phyloP scores from a whole-genome alignment of 2,797 vertebrate species.

The Phalanger gymnotis region DNA sequence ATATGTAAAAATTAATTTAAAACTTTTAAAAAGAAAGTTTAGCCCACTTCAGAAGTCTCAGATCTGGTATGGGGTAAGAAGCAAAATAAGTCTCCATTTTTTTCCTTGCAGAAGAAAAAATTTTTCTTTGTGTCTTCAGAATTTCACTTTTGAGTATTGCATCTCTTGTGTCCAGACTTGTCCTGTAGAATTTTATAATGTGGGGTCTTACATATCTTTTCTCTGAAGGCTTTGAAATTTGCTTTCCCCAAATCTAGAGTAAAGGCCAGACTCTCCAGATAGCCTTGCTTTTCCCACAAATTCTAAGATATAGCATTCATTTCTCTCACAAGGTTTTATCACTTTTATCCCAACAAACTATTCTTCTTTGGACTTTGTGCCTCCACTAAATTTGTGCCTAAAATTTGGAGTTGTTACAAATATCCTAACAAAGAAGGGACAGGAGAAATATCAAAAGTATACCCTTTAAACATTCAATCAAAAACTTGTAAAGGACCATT shows the following conservation, averaged over 20 bases:
- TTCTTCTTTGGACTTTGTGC: background rate
- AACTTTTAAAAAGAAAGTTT: background rate
- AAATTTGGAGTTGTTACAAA: background rate
- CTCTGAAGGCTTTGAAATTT: background rate
- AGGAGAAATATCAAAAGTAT: background rate
- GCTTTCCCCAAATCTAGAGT: background rate
- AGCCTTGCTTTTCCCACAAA: background rate
- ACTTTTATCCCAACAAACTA: background rate
- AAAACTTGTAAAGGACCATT: background rate
- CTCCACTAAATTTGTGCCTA: background rate
- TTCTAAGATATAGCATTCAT: background rate
- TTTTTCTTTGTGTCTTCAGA: background rate
- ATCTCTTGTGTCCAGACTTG: background rate
- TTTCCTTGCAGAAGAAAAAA: background rate
- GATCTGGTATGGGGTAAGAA: background rate
- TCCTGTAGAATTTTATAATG: background rate
- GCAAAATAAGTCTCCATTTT: background rate
- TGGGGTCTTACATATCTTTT: background rate
- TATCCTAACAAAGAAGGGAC: background rate
- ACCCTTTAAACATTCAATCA: background rate
- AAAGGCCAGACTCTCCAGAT: background rate
- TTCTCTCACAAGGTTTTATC: background rate
- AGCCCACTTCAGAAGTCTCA: background rate
- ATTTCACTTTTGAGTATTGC: background rate
- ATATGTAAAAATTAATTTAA: background rate